These are phyloP conservation scores for Polyploca ridens DNA, from an alignment of 2,888 invertebrate species.

Conservation along the genomic window DNA sequence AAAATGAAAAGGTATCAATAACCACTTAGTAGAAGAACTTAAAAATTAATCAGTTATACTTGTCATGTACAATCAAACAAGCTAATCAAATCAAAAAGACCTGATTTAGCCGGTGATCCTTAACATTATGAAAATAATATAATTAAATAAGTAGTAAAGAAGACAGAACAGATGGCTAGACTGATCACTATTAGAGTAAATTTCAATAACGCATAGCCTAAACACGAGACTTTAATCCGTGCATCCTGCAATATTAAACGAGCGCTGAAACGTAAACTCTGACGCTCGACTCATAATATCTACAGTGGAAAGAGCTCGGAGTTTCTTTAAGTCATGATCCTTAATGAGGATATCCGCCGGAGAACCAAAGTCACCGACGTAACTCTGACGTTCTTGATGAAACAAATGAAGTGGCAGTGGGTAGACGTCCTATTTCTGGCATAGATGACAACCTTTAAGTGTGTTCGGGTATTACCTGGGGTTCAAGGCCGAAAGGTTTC, in stretches of 20 bases:
- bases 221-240: neutral
- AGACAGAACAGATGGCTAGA: no score
- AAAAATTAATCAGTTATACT: no score
- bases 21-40: no score
- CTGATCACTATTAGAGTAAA: neutral
- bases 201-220: neutral
- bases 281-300: conserved; percentile 1
- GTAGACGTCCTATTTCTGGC: conserved; percentile 1
- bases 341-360: conserved; percentile 8
- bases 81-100: no score
- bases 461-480: neutral
- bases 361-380: conserved; percentile 4
- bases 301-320: neutral
- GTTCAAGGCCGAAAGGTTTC: neutral
- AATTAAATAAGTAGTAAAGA: no score
- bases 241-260: neutral
- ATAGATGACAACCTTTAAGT: neutral
- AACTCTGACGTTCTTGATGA: conserved; percentile 2
- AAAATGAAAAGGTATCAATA: no score
- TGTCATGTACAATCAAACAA: no score
- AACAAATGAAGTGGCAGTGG: conserved; percentile 7
- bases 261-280: conserved; percentile 5
- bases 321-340: conserved; percentile 7
- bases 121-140: no score
- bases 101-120: no score